Percentiles rank a stretch among this genome's conserved stretches.
Conservation (phyloP, 2,888 invertebrate genomes). For the Ormyrus nitidulus region DNA sequence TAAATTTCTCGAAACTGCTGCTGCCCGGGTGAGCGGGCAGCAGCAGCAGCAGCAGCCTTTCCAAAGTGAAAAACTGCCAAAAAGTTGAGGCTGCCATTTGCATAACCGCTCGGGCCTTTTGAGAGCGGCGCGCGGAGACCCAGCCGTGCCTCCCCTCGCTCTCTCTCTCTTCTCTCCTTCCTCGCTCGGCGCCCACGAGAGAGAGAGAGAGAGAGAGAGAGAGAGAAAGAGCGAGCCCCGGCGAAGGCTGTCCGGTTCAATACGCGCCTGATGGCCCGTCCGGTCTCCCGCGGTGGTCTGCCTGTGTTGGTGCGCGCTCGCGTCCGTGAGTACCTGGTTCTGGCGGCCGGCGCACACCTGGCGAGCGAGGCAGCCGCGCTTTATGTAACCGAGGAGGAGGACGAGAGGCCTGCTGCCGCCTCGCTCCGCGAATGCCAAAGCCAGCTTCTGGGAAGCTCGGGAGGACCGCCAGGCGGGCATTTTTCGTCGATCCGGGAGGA, state of each 20-base stretch:
- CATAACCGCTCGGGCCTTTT: too few relatives aligned
- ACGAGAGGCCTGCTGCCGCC: conserved; percentile 19
- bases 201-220: neutral
- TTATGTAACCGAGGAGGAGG: conserved; percentile 16
- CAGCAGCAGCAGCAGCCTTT: too few relatives aligned
- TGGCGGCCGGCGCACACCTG: conserved; percentile 14
- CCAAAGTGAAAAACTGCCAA: too few relatives aligned
- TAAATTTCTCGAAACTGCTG: too few relatives aligned
- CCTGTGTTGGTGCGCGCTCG: neutral
- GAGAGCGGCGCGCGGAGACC: neutral
- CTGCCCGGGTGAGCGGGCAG: too few relatives aligned
- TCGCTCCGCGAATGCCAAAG: conserved; percentile 22
- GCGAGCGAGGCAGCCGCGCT: conserved; percentile 23
- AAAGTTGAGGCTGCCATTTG: too few relatives aligned
- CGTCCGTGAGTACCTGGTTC: conserved; percentile 38
- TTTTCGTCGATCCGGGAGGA: too few relatives aligned
- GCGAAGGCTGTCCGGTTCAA: conserved; percentile 48
- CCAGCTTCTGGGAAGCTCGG: neutral
- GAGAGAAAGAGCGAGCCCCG: conserved; percentile 1
- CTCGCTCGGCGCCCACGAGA: neutral
- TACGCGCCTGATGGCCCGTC: conserved; percentile 37
- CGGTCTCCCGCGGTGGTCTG: neutral
- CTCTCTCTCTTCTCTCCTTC: conserved; percentile 1
- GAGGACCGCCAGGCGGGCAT: too few relatives aligned
- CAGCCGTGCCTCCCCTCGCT: neutral